Base-by-base conservation (phyloP, 2,888 invertebrate genomes). In the Perizoma flavofasciatum region DNA sequence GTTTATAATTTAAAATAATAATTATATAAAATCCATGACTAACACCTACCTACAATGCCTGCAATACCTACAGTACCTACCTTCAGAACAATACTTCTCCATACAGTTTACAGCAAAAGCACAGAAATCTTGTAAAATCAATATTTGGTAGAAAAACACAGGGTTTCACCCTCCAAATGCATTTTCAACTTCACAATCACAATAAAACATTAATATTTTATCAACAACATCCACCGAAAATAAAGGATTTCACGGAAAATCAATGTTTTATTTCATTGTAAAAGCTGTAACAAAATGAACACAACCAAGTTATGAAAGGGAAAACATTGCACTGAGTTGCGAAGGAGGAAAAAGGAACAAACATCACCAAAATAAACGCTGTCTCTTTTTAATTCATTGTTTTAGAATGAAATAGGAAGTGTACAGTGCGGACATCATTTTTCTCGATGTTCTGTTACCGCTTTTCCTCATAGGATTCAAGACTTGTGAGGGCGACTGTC, bases 321-420 rank as follows among this genome's bases (percentile, higher is more conserved):
- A 62, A 60, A 66, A 66, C 64, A 62, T 49, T 54, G 34, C n/a
- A 61, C 61, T 61, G 61, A 47, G 22, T 22, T 22, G 22, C 52
- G 33, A 40, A 47, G 41, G 10, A 47, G 47, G 46, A 37, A 55
- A 44, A 48, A 40, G 4, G 11, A 34, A 40, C 9, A 35, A 45
- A 55, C 34, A 7, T 44, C 9, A 54, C 49, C 40, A 39, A 61
- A 49, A 54, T 32, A 48, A n/a, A 11, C 33, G 40, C 7, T 33
- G 22, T 65, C 65, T 56, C 67, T 11, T 35, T 65, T 33, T 7
- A 34, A 44, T 40, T 11, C 49, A 10, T 49, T 48, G 11, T 10
- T 52, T 59, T 37, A 49, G 61, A 63, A 54, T 9, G 67, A 64
- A 59, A 55, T n/a, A 57, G 56, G 56, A 43, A 7, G 7, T 34